These are phyloP conservation scores for Falco punctatus DNA, from an alignment of 2,113 vertebrate genomes.

Conservation along the genomic window DNA sequence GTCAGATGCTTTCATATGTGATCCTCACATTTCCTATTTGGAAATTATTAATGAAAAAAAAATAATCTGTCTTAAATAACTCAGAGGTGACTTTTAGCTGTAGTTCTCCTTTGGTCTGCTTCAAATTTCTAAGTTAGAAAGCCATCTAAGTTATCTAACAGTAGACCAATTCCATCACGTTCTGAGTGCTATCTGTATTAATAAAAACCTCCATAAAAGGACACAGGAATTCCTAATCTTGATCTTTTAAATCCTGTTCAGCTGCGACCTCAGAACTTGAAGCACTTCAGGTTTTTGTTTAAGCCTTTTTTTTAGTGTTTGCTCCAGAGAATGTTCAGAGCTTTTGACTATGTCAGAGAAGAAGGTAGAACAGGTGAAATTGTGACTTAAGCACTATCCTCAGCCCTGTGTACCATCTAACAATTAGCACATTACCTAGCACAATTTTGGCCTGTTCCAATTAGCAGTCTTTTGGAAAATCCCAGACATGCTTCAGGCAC, in stretches of 20 bases:
- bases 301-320: background rate
- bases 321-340: background rate
- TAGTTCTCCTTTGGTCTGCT: background rate
- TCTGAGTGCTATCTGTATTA: background rate
- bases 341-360: background rate
- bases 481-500: background rate
- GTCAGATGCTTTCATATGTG: background rate
- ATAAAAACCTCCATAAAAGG: background rate
- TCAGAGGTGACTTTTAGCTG: background rate
- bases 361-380: background rate
- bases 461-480: background rate
- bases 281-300: background rate
- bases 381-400: background rate
- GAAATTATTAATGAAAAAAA: background rate
- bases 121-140: background rate
- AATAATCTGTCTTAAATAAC: background rate
- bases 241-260: background rate
- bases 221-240: background rate
- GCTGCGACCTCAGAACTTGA: background rate
- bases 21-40: background rate
- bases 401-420: accelerated
- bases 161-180: no score
- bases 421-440: background rate
- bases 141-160: background rate
- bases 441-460: background rate